Base-by-base conservation (phyloP, 2,113 vertebrate species). In the Phyllostomus hastatus region DNA sequence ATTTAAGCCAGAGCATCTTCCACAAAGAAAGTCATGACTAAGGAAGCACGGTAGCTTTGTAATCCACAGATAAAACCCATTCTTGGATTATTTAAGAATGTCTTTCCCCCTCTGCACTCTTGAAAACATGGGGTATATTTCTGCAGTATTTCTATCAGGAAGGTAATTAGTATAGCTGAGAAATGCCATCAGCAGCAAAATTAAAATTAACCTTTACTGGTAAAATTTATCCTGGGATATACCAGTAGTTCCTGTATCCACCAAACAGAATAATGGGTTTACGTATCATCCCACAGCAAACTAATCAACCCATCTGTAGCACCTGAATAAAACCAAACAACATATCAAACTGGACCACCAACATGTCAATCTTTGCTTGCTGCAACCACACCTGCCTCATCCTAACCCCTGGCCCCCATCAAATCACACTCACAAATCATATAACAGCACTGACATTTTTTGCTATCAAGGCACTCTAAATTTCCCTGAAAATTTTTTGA, bases 181-280 rank as follows among this genome's bases (percentile, higher is more conserved):
- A 95, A 97, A 96, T 90, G 80, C 76, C 88, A 95, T 94, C 96
- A 94, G 94, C 78, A 95, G 95, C 85, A 85, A 92, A 97, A 97
- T 92, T 95, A 91, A 95, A 97, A 97, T 96, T 94, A 96, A 91
- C 70, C 88, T 91, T 92, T 69, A 94, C 91, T 90, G 86, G 81
- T 80, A 86, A 96, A 92, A 89, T 88, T 88, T 92, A 95, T 96
- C 95, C 93, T 90, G 90, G 89, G 66, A 97, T 80, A 87, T 64
- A 19, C 79, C 52, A 35, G 50, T 94, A 85, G 59, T 46, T 95
- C 43, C 73, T 69, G 20, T 83, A 88, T 85, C 81, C 79, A 88
- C 43, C 57, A 78, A 95, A 92, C 50, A 38, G 17, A 67, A 50
- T 33, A 94, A 84, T 43, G 76, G 88, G 46, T 69, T 88, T 91